Conservation (phyloP, 2,797 vertebrate species). For the Syngnathus acus region DNA sequence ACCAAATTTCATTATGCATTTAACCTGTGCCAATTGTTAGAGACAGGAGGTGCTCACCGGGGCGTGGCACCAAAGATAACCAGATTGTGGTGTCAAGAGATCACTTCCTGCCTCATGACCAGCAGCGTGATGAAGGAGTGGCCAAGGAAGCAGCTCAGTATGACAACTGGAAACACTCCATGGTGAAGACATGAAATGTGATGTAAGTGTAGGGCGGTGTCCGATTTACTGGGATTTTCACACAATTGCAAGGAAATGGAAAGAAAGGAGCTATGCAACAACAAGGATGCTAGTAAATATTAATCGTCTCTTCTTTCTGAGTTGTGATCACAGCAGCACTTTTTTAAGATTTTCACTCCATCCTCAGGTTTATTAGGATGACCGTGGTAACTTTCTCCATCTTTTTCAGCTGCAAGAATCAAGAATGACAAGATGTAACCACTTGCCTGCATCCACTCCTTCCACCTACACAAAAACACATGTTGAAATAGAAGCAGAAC, state of each 20-base stretch:
- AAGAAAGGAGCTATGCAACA: no score
- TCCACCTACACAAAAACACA: conserved; percentile 16
- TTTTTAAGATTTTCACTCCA: not conserved
- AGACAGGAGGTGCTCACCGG: not conserved
- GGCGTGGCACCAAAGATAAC: conserved; percentile 13
- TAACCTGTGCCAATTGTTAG: not conserved
- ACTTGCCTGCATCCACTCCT: conserved; percentile 15
- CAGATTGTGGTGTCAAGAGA: conserved; percentile 63
- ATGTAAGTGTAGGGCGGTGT: conserved; percentile 3
- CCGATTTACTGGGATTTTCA: not conserved
- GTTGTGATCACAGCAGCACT: not conserved
- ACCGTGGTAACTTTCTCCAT: no score
- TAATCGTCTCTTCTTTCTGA: not conserved
- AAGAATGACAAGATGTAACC: conserved; percentile 2
- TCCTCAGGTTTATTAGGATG: no score
- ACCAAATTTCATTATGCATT: not conserved
- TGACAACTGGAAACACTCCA: conserved; percentile 49
- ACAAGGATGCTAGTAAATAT: not conserved
- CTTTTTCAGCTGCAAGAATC: no score
- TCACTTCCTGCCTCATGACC: conserved; percentile 39
- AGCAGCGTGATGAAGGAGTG: conserved; percentile 40
- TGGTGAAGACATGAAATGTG: conserved; percentile 11
- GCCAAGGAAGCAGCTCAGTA: conserved; percentile 47
- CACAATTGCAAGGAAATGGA: not conserved
- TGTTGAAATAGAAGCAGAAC: conserved; percentile 43